Evolutionary conservation across 2,888 invertebrate species (phyloP).

Genomic region (Embidobia sp.): DNA sequence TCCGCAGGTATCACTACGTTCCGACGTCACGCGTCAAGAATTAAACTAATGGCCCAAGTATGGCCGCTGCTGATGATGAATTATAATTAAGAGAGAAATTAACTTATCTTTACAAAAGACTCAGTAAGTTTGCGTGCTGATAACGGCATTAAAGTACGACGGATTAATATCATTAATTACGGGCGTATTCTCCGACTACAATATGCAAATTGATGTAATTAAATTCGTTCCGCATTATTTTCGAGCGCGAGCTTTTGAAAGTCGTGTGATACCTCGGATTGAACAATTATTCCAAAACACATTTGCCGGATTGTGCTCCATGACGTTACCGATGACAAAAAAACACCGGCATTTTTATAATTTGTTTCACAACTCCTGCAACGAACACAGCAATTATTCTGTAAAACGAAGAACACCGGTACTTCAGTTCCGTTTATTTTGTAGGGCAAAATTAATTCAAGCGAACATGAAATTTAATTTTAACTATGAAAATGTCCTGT

Average conservation of each 20-base stretch:
- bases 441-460: constrained; percentile 5
- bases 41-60: constrained; percentile 61
- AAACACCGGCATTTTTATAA: constrained; percentile 3
- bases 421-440: constrained; percentile 8
- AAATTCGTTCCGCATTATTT: constrained; percentile 28
- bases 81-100: constrained; percentile 57
- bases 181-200: constrained; percentile 17
- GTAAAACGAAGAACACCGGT: constrained; percentile 3
- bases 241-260: constrained; percentile 3
- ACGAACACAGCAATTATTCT: too few relatives aligned
- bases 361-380: constrained; percentile 10
- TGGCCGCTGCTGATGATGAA: constrained; percentile 49
- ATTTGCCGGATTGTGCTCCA: constrained; percentile 2
- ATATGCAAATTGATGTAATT: constrained; percentile 56
- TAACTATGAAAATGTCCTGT: background rate
- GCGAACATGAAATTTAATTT: constrained; percentile 27
- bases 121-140: constrained; percentile 51
- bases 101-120: constrained; percentile 51
- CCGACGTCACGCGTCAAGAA: constrained; percentile 45
- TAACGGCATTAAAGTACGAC: constrained; percentile 34
- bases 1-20: background rate
- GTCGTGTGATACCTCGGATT: constrained; percentile 26
- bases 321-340: constrained; percentile 16
- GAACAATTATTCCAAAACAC: constrained; percentile 10
- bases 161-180: constrained; percentile 52